Evolutionary conservation across 2,888 invertebrate species (phyloP).

Genomic region (Desoria tigrina): DNA sequence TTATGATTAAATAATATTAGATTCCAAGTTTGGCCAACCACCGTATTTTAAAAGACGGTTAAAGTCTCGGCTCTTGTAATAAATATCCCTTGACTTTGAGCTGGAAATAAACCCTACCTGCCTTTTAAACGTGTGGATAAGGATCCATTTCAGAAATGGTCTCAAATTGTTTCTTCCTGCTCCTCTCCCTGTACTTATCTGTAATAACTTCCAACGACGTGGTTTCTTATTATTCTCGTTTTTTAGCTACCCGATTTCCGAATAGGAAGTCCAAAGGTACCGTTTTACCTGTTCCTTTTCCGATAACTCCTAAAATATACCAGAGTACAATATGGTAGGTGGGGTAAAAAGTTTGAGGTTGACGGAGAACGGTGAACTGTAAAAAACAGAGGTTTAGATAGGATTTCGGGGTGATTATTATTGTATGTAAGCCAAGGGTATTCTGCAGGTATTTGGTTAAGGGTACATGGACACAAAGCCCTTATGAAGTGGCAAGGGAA

Average conservation of each 20-base stretch:
- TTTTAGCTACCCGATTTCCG: neutral
- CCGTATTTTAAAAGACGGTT: no score
- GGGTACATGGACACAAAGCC: neutral
- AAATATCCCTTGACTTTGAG: no score
- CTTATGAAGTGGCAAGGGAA: conserved; percentile 2
- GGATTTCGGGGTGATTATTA: neutral
- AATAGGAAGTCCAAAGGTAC: neutral
- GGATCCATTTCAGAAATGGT: conserved; percentile 17
- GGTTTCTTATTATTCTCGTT: neutral
- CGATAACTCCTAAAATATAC: neutral
- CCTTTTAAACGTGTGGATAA: neutral
- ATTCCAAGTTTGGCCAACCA: no score
- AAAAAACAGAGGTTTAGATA: neutral
- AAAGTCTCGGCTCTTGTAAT: no score
- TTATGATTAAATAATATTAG: no score
- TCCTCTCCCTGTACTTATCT: conserved; percentile 17
- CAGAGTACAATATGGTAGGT: conserved; percentile 3
- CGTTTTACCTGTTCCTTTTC: conserved; percentile 1
- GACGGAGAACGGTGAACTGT: neutral
- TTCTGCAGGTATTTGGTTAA: neutral
- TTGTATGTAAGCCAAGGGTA: neutral
- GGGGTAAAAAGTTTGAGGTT: neutral
- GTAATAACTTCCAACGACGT: conserved; percentile 22
- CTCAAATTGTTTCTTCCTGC: conserved; percentile 20
- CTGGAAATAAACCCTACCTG: neutral